Base-by-base conservation (phyloP, 2,888 invertebrate species). In the Drosophila suboccidentalis region DNA sequence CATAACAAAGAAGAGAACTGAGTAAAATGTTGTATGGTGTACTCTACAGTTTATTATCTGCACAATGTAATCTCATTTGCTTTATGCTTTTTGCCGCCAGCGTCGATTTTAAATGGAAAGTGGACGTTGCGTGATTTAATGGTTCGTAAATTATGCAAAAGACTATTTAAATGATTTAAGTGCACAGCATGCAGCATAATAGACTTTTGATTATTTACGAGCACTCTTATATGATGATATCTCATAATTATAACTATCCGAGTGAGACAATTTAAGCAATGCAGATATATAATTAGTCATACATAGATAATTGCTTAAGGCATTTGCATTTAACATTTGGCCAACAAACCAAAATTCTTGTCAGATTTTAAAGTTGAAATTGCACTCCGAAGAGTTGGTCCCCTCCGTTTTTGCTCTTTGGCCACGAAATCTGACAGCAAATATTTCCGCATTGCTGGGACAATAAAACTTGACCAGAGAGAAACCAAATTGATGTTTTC, bases 131-230 rank as follows among this genome's bases (percentile, higher is more conserved):
- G 41, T 55, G 63, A 76, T 70, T 74, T 60, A 71, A 60, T 60
- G 67, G 59, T 60, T 44, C 62, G 78, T 75, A 73, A 75, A 73
- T 75, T 78, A 73, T 49, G 49, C 53, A 63, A 60, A 62, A 44
- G 51, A 38, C 62, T 60, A 69, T 69, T 64, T 64, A 69, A 69
- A 69, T 75, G 32, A 60, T 75, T 73, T 59, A 34, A 73, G 53
- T 60, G 63, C 62, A 43, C 41, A 51, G 58, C 78, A 36, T 53
- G 50, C 57, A 39, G 46, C 39, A 57, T 53, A 53, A 58, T 22
- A 36, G 34, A 47, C 36, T 38, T 22, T 26, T 10, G 38, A 46
- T 47, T 49, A 58, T 53, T 58, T 65, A 50, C 29, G 38, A 26
- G 26, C 34, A 6, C 11, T 15, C 34, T 38, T 47, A 29, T 15